Base-by-base conservation (phyloP, 64 coral and sea anemone species). In the Anthopleura sola region DNA sequence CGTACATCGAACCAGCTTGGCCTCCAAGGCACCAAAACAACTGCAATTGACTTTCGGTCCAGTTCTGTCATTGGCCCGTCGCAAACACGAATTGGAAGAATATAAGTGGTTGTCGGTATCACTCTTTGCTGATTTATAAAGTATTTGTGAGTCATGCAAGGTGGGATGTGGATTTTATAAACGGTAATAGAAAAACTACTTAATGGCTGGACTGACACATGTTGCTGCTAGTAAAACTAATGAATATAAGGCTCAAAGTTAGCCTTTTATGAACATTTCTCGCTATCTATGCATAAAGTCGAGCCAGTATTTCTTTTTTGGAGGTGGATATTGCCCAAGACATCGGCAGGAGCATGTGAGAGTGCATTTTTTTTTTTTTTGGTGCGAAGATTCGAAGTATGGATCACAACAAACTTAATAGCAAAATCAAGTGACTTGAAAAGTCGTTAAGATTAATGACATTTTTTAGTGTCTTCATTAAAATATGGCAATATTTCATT, bases 1-100 rank as follows among this genome's bases (percentile, higher is more conserved):
- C 76, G 76, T 15, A 79, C 6, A 79, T 79, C 44, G 76, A 24
- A 79, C 18, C 76, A 79, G 37, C 76, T 79, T 79, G 36, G 76
- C 76, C 76, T 44, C 37, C 5, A 18, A 79, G 76, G 44, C 76
- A 48, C 38, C 76, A 79, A 44, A 79, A 79, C 76, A 79, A 44
- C 36, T 44, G 8, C 17, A 33, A 79, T 79, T 40, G 75, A 47
- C 7, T 48, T 38, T 28, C 37, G 47, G 36, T 79, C 76, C 20
- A 24, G 24, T 37, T 44, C 44, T 20, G 39, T 48, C 37, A 79
- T 79, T 79, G 76, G 76, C 0, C 24, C 19, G 37, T 77, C 18
- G 20, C 10, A n/a, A 66, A 37, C 75, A 18, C 75, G 39, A 48
- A 48, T 79, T 21, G 39, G 76, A 5, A 17, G 37, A 33, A 79